Conservation (phyloP, 2,113 vertebrate genomes). For the Sylvietta virens region DNA sequence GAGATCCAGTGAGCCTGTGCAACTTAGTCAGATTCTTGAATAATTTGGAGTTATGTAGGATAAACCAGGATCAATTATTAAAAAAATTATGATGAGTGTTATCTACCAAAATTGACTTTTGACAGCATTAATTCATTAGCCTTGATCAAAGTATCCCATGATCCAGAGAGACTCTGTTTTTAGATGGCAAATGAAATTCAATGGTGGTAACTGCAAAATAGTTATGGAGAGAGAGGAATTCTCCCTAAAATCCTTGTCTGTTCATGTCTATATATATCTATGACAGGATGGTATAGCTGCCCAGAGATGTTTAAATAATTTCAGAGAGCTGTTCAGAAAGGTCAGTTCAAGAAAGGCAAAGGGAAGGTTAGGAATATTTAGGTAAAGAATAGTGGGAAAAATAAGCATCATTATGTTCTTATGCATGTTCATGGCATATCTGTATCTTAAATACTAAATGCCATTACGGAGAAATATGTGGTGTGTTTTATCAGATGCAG, state of each 20-base stretch:
- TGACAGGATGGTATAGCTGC: neutral
- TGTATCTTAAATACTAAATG: neutral
- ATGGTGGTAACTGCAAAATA: neutral
- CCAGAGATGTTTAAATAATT: neutral
- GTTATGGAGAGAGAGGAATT: neutral
- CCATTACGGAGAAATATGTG: neutral
- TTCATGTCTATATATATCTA: neutral
- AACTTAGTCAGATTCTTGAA: neutral
- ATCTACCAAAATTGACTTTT: neutral
- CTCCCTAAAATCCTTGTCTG: neutral
- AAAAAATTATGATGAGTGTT: neutral
- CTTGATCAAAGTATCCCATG: neutral
- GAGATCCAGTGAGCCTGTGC: neutral
- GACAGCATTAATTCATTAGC: neutral
- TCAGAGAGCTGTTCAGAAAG: neutral
- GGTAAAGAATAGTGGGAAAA: neutral
- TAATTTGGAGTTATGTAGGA: neutral
- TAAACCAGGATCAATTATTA: neutral
- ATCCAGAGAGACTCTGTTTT: neutral
- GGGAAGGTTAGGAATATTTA: neutral
- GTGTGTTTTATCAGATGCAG: neutral
- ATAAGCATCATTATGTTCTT: neutral
- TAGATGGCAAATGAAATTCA: neutral
- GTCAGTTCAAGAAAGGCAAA: neutral
- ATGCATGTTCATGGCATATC: neutral